Conservation (phyloP, 2,113 vertebrate genomes). For the Myiozetetes cayanensis region DNA sequence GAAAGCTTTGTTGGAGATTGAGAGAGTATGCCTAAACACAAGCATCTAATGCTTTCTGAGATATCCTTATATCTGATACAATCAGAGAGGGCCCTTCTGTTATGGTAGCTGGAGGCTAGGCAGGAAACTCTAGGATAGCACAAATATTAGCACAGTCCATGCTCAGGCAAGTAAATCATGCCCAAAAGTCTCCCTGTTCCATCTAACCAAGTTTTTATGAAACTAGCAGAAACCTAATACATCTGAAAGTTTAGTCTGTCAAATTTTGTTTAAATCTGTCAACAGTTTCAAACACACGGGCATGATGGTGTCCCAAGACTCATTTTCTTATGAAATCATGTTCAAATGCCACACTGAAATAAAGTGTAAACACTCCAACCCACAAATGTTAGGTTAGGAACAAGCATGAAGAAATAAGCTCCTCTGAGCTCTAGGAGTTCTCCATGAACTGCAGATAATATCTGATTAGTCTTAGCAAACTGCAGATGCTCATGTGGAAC, state of each 20-base stretch:
- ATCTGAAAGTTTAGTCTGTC: background rate
- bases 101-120: background rate
- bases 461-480: background rate
- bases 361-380: background rate
- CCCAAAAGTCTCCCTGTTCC: background rate
- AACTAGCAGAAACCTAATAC: background rate
- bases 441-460: background rate
- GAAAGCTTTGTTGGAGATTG: background rate
- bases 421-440: background rate
- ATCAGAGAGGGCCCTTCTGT: background rate
- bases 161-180: background rate
- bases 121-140: background rate
- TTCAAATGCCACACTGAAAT: background rate
- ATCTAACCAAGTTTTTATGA: background rate
- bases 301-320: background rate
- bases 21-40: background rate
- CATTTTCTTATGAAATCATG: background rate
- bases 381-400: background rate
- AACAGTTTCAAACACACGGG: background rate
- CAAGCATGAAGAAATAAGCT: background rate
- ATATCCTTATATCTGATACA: background rate
- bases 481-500: background rate
- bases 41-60: background rate
- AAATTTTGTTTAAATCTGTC: conserved; percentile 5
- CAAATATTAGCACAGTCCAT: background rate